Conservation (phyloP, 2,888 invertebrate genomes). For the Sicus ferrugineus region DNA sequence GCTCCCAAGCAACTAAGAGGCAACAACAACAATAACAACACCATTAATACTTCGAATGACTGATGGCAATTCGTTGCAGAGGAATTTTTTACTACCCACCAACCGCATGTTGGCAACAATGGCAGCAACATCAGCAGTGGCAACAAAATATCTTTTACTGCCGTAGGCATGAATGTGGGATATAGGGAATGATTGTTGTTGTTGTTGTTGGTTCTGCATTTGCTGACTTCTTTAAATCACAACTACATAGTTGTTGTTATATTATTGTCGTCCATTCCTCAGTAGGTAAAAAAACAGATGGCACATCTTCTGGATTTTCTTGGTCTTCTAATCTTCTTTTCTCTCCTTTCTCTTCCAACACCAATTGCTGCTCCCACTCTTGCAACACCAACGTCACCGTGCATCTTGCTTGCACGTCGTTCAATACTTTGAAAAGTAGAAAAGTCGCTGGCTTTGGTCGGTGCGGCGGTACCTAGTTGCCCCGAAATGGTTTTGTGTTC, state of each 20-base stretch:
- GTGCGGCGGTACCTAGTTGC: not conserved
- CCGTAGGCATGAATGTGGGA: conserved; percentile 13
- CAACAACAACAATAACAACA: conserved; percentile 17
- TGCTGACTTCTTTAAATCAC: no score
- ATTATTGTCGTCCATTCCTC: not conserved
- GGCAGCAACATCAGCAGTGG: not conserved
- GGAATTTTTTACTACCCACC: not conserved
- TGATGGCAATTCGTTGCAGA: conserved; percentile 16
- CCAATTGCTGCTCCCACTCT: no score
- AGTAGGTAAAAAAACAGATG: no score
- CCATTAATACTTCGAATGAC: conserved; percentile 6
- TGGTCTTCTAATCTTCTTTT: not conserved
- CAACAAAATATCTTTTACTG: conserved; percentile 3
- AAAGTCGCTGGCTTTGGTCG: not conserved
- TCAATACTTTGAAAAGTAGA: not conserved
- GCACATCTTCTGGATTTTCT: no score
- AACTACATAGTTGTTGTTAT: no score
- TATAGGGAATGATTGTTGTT: not conserved
- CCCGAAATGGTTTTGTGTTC: conserved; percentile 1
- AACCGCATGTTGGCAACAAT: conserved; percentile 3
- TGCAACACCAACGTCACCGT: not conserved
- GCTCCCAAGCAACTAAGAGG: not conserved
- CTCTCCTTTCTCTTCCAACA: not conserved
- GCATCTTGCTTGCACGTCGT: not conserved
- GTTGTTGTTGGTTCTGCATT: conserved; percentile 1